These are phyloP conservation scores for Lagopus leucura DNA, from an alignment of 2,113 vertebrate species.

Conservation along the genomic window DNA sequence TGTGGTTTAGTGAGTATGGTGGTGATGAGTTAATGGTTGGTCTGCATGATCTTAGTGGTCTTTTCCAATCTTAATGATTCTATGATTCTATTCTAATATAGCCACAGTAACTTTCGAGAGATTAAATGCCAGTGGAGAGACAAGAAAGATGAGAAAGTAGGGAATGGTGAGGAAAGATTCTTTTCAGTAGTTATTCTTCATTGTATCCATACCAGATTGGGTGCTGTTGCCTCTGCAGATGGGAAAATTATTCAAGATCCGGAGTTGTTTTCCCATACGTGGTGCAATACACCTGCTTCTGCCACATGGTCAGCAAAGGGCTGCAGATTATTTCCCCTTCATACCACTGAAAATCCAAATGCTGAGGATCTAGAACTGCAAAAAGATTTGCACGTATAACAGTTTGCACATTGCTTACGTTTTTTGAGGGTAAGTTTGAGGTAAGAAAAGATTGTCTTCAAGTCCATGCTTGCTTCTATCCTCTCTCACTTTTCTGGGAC, in stretches of 20 bases:
- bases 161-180: not conserved
- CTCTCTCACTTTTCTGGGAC: not conserved
- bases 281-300: not conserved
- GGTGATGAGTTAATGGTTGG: no score
- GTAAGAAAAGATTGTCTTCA: not conserved
- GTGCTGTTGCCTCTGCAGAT: not conserved
- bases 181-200: not conserved
- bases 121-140: not conserved
- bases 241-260: not conserved
- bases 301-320: not conserved
- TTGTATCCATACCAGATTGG: not conserved
- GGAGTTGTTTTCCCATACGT: fast-evolving
- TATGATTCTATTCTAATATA: not conserved
- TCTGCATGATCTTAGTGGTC: no score
- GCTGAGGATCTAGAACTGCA: not conserved
- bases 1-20: no score
- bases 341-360: not conserved
- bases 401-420: not conserved
- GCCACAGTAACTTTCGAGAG: not conserved
- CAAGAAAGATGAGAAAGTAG: not conserved
- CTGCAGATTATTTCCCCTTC: not conserved
- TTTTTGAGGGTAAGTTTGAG: not conserved
- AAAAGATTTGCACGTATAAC: not conserved
- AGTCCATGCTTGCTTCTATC: not conserved
- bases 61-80: no score